Conservation (phyloP, 2,113 vertebrate genomes). For the Malurus elegans region DNA sequence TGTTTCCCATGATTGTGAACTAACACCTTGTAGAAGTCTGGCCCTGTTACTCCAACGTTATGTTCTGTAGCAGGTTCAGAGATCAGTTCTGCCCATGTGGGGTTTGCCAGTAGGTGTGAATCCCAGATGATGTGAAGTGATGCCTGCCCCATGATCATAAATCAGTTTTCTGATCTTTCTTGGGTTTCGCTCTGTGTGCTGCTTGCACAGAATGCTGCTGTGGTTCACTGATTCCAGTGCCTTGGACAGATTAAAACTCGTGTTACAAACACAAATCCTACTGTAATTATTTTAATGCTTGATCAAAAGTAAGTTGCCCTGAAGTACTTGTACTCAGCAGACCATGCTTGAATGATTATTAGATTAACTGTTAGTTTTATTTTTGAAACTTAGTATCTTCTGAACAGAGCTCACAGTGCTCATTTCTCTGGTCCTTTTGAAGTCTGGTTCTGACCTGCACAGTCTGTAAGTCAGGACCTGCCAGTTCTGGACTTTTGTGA, state of each 20-base stretch:
- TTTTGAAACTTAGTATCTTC: constrained; percentile 19
- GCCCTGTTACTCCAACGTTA: background rate
- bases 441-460: background rate
- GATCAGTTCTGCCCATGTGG: background rate
- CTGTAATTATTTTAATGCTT: constrained; percentile 50
- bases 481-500: background rate
- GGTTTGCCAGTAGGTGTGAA: background rate
- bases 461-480: background rate
- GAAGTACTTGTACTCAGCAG: constrained; percentile 14
- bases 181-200: background rate
- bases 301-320: constrained; percentile 40
- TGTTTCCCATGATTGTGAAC: background rate
- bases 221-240: background rate
- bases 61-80: background rate
- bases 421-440: background rate
- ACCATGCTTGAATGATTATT: constrained; percentile 35
- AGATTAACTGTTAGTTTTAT: constrained; percentile 52
- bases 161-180: background rate
- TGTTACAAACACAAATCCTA: background rate
- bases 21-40: background rate
- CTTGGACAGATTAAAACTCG: background rate
- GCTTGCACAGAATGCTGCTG: background rate
- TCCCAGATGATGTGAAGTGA: background rate
- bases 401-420: background rate
- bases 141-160: background rate